A percentile compares a stretch with the other conserved stretches of the same genome.
Evolutionary conservation across 2,797 vertebrate species (phyloP).

Genomic region (Chromis chromis): DNA sequence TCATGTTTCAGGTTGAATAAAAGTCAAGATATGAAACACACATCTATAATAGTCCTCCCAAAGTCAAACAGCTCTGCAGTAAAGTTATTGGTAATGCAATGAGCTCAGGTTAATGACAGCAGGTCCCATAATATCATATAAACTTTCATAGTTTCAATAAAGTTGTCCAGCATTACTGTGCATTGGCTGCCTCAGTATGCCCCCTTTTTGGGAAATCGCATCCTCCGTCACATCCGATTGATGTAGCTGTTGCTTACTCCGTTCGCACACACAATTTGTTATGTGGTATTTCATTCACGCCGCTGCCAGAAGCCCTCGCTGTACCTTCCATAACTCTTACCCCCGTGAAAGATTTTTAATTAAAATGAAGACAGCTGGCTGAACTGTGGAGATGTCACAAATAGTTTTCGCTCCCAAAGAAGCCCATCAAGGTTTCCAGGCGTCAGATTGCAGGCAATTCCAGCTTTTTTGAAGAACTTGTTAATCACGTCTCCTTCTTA

Average conservation of each 20-base stretch:
- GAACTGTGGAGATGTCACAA: slow-evolving; percentile 83
- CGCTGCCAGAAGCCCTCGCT: slow-evolving; percentile 75
- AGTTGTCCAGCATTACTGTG: slow-evolving; percentile 62
- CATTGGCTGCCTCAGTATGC: slow-evolving; percentile 58
- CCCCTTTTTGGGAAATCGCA: slow-evolving; percentile 74
- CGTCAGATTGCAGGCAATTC: slow-evolving; percentile 77
- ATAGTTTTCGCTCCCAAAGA: slow-evolving; percentile 77
- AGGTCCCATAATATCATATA: slow-evolving; percentile 65
- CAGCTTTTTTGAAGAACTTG: slow-evolving; percentile 84
- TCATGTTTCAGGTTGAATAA: slow-evolving; percentile 70
- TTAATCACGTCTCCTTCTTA: slow-evolving; percentile 83
- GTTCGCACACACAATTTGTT: slow-evolving; percentile 76
- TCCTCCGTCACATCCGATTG: slow-evolving; percentile 67
- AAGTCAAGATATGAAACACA: slow-evolving; percentile 60
- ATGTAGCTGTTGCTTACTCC: slow-evolving; percentile 80
- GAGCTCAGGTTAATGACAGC: slow-evolving; percentile 75
- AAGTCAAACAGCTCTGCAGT: slow-evolving; percentile 69
- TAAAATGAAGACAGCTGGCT: slow-evolving; percentile 84
- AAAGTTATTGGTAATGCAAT: slow-evolving; percentile 70
- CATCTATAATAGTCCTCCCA: slow-evolving; percentile 59
- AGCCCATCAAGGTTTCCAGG: slow-evolving; percentile 71
- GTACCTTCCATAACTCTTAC: slow-evolving; percentile 83
- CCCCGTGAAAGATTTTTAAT: slow-evolving; percentile 85
- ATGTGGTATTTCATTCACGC: slow-evolving; percentile 76
- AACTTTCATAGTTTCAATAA: slow-evolving; percentile 79